A percentile compares a stretch with the other conserved stretches of the same genome.
Conservation (phyloP, 2,113 vertebrate species). For the Romanogobio albipinnatus region DNA sequence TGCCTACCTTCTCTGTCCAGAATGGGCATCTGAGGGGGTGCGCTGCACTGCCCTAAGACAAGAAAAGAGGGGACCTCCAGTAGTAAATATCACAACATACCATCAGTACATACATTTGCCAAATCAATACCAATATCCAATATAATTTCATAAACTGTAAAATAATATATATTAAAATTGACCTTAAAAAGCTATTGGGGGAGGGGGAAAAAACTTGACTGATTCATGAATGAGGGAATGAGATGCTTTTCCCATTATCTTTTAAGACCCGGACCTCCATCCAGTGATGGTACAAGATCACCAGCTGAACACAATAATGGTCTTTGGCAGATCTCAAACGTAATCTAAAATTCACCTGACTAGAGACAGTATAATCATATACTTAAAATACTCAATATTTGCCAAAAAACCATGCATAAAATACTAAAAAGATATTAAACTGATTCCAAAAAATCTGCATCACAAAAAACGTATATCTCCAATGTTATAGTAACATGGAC, state of each 20-base stretch:
- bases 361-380: not conserved
- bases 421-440: not conserved
- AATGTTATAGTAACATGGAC: not conserved
- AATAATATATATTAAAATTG: not conserved
- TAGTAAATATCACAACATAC: conserved; percentile 56
- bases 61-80: conserved; percentile 56
- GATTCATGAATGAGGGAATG: conserved; percentile 21
- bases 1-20: conserved; percentile 62
- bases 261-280: not conserved
- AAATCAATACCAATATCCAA: conserved; percentile 30
- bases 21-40: conserved; percentile 54
- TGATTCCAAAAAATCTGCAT: not conserved
- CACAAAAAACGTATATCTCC: not conserved
- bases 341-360: not conserved
- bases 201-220: not conserved
- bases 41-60: conserved; percentile 60
- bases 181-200: conserved; percentile 16
- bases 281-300: not conserved
- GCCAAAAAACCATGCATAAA: not conserved
- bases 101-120: conserved; percentile 28
- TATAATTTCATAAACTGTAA: not conserved
- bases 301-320: not conserved
- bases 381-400: not conserved
- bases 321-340: not conserved
- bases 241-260: conserved; percentile 23